Conservation (phyloP, 2,113 vertebrate species). For the Takifugu bimaculatus region DNA sequence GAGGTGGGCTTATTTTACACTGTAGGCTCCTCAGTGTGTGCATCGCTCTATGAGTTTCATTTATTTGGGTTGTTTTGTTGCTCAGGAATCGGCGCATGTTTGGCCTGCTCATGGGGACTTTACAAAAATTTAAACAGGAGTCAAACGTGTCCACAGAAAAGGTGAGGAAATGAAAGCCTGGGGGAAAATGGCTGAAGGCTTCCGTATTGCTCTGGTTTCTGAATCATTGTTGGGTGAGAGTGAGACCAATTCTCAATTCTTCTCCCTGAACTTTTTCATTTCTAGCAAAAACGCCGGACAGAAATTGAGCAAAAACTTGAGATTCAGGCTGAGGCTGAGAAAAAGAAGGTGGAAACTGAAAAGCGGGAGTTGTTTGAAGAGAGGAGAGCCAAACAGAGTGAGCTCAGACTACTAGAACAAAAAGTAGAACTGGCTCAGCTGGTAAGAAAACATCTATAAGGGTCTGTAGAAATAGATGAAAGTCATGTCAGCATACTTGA, state of each 20-base stretch:
- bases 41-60: background rate
- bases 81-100: conserved; percentile 98
- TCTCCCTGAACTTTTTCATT: background rate
- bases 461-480: background rate
- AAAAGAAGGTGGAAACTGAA: conserved; percentile 92
- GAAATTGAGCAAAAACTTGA: conserved; percentile 99
- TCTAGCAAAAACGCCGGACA: conserved; percentile 89
- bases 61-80: background rate
- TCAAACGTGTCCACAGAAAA: conserved; percentile 91
- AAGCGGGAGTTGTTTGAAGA: conserved; percentile 96
- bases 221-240: no score
- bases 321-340: conserved; percentile 94
- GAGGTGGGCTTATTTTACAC: conserved; percentile 73
- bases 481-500: background rate
- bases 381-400: conserved; percentile 94
- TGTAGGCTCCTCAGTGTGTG: background rate
- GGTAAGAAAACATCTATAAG: conserved; percentile 71
- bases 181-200: no score
- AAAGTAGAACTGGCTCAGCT: conserved; percentile 98
- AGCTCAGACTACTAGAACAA: conserved; percentile 93
- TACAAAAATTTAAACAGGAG: conserved; percentile 99
- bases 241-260: background rate
- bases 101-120: conserved; percentile 98
- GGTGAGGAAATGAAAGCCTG: conserved; percentile 68
- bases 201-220: no score